A percentile compares a stretch with the other conserved stretches of the same genome.
Conservation (phyloP, 2,113 vertebrate species). For the Rhineura floridana region DNA sequence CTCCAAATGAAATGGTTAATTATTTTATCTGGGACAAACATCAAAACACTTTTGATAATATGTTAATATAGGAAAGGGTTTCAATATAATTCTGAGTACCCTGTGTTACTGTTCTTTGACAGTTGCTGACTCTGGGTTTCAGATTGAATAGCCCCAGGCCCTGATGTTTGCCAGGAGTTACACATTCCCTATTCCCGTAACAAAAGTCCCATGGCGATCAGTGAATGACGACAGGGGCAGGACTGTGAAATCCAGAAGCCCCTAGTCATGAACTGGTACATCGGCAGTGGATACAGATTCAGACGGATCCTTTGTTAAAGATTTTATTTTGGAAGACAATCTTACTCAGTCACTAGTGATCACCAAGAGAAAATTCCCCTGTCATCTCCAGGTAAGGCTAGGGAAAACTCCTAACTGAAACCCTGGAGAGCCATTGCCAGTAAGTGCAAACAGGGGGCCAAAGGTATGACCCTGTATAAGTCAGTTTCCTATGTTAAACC, state of each 20-base stretch:
- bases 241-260: too few species aligned
- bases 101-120: background rate
- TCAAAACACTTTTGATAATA: background rate
- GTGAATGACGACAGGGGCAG: too few species aligned
- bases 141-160: background rate
- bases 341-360: too few species aligned
- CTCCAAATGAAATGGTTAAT: background rate
- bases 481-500: background rate
- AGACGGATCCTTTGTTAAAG: too few species aligned
- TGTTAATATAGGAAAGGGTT: background rate
- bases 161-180: background rate
- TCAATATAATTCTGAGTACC: background rate
- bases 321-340: too few species aligned
- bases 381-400: background rate
- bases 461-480: background rate
- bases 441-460: background rate
- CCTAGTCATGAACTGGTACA: too few species aligned
- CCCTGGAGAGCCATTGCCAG: background rate
- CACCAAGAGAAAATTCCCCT: too few species aligned
- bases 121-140: background rate
- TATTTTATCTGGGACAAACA: background rate
- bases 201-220: too few species aligned
- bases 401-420: background rate
- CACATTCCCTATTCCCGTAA: too few species aligned
- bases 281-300: too few species aligned